Evolutionary conservation across 2,113 vertebrate species (phyloP).

Genomic region (Triplophysa dalaica): DNA sequence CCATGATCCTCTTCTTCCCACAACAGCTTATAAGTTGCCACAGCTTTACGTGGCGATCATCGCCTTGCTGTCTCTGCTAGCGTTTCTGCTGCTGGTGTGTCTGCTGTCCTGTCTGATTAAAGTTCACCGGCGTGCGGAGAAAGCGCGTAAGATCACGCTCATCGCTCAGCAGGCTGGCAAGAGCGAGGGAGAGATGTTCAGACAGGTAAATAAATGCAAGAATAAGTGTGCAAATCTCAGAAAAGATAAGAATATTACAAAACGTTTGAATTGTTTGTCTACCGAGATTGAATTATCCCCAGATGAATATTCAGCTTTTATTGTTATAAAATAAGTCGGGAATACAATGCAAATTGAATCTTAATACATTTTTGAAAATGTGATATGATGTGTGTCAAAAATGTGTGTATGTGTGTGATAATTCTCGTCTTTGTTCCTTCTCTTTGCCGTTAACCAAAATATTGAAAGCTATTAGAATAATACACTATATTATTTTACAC

Average conservation of each 20-base stretch:
- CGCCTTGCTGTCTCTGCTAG: constrained; percentile 68
- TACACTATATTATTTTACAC: neutral
- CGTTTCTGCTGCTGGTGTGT: constrained; percentile 71
- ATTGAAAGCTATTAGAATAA: neutral
- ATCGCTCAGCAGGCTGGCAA: constrained; percentile 73
- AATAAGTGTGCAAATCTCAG: too few species aligned
- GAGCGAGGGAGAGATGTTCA: constrained; percentile 70
- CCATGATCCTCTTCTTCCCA: constrained; percentile 6
- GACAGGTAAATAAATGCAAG: constrained; percentile 66
- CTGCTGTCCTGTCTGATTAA: constrained; percentile 73
- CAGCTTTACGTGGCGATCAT: constrained; percentile 67
- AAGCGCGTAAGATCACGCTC: constrained; percentile 68
- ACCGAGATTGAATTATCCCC: too few species aligned
- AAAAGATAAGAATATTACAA: too few species aligned
- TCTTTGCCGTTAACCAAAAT: neutral
- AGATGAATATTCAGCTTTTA: neutral
- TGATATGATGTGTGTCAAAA: neutral
- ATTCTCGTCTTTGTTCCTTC: neutral
- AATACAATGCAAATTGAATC: neutral
- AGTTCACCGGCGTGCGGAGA: constrained; percentile 67
- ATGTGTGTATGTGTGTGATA: neutral
- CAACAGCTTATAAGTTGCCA: constrained; percentile 67
- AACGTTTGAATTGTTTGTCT: too few species aligned
- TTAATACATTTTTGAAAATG: neutral
- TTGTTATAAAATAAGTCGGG: neutral